These are phyloP conservation scores for Eira barbara DNA, from an alignment of 2,113 vertebrate genomes.

Conservation along the genomic window DNA sequence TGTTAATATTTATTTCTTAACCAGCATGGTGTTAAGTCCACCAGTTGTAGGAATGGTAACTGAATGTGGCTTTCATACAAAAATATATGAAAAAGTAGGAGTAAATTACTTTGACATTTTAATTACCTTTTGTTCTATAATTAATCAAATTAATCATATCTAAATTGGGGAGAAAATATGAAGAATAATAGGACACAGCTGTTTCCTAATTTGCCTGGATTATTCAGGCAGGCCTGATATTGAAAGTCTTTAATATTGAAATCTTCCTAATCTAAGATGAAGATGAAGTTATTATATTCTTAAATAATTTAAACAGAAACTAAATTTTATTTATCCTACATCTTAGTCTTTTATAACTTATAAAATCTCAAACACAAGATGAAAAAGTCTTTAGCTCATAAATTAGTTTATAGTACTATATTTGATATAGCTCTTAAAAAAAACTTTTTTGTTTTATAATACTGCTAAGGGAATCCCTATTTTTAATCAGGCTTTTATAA, in stretches of 20 bases:
- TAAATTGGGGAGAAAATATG: not conserved
- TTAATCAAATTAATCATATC: slow-evolving; percentile 29
- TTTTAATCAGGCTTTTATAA: not conserved
- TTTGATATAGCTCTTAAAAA: not conserved
- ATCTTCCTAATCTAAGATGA: not conserved
- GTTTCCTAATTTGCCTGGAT: slow-evolving; percentile 46
- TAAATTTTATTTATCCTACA: not conserved
- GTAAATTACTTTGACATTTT: slow-evolving; percentile 43
- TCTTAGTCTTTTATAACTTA: slow-evolving; percentile 39
- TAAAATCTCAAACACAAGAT: slow-evolving; percentile 14
- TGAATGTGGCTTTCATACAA: slow-evolving; percentile 21
- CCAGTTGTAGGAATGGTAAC: not conserved
- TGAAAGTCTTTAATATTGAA: not conserved
- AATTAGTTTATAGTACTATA: not conserved
- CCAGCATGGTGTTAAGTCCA: not conserved
- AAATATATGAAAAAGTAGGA: slow-evolving; percentile 35
- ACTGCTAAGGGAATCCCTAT: not conserved
- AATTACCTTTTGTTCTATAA: not conserved
- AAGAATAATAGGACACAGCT: slow-evolving; percentile 47
- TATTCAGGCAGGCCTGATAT: not conserved
- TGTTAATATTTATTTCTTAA: slow-evolving; percentile 15
- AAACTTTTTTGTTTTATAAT: not conserved
- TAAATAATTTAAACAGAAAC: slow-evolving; percentile 10
- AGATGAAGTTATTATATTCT: not conserved
- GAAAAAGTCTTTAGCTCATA: not conserved